phyloP scores from a whole-genome alignment of 2,113 vertebrate species.

The Drymodes brunneopygia region DNA sequence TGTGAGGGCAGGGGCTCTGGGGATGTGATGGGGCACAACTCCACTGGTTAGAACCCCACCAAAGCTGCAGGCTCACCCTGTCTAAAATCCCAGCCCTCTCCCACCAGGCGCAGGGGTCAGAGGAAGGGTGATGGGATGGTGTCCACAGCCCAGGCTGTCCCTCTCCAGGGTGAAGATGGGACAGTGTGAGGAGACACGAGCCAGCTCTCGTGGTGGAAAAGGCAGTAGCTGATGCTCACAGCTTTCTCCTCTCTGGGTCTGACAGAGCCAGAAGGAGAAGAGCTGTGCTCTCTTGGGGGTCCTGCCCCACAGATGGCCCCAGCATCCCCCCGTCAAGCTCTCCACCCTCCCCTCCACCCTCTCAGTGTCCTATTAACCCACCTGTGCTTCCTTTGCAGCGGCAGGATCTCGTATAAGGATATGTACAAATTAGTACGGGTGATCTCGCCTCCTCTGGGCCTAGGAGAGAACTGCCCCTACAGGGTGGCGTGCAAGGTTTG shows the following conservation, averaged over 20 bases:
- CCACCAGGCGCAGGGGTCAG: background rate
- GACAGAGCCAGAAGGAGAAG: constrained; percentile 1
- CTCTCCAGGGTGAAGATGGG: background rate
- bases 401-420: constrained; percentile 99
- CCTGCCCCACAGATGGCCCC: background rate
- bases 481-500: constrained; percentile 99
- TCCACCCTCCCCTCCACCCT: constrained; percentile 45
- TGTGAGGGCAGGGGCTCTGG: background rate
- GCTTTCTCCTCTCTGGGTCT: background rate
- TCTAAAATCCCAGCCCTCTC: background rate
- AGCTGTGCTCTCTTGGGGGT: background rate
- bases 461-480: constrained; percentile 99
- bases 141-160: background rate
- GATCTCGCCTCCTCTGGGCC: constrained; percentile 99
- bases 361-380: constrained; percentile 78
- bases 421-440: constrained; percentile 99
- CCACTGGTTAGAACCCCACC: background rate
- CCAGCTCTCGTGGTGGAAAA: background rate
- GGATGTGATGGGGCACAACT: background rate
- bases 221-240: background rate
- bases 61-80: background rate
- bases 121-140: background rate
- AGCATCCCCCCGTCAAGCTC: background rate
- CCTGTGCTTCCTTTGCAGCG: constrained; percentile 95
- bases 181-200: background rate